Conservation (phyloP, 2,797 vertebrate genomes). For the Scleropages formosus region DNA sequence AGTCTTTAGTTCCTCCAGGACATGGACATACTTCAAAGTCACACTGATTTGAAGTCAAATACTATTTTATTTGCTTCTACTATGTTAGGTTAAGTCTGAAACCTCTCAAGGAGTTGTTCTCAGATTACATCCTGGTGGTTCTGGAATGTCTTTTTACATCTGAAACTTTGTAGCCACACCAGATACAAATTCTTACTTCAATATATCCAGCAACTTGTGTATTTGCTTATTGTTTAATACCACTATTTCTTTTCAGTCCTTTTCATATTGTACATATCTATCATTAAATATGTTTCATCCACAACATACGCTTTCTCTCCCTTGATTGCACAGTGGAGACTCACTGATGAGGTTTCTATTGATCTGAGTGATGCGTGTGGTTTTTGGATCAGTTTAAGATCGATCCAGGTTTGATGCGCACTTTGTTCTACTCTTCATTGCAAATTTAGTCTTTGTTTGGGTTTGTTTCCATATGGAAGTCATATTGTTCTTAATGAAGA, state of each 20-base stretch:
- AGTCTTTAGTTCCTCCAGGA: background rate
- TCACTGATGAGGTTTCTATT: background rate
- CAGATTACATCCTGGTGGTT: background rate
- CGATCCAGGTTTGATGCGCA: conserved; percentile 5
- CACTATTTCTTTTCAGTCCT: background rate
- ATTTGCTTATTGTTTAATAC: background rate
- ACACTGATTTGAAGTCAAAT: background rate
- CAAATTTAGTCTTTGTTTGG: background rate
- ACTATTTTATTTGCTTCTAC: background rate
- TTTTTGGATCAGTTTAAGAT: conserved; percentile 24
- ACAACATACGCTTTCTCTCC: background rate
- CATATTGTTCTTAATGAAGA: background rate
- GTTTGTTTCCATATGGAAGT: conserved; percentile 12
- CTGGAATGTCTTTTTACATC: background rate
- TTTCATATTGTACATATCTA: conserved; percentile 1
- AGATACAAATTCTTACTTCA: background rate
- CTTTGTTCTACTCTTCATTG: background rate
- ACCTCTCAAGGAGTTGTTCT: background rate
- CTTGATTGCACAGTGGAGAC: conserved; percentile 5
- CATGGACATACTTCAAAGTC: background rate
- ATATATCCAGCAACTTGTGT: background rate
- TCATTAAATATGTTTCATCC: conserved; percentile 10
- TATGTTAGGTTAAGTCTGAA: no score
- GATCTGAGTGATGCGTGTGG: conserved; percentile 15
- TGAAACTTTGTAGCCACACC: background rate